Conservation (phyloP, 2,113 vertebrate species). For the Dendropsophus ebraccatus region DNA sequence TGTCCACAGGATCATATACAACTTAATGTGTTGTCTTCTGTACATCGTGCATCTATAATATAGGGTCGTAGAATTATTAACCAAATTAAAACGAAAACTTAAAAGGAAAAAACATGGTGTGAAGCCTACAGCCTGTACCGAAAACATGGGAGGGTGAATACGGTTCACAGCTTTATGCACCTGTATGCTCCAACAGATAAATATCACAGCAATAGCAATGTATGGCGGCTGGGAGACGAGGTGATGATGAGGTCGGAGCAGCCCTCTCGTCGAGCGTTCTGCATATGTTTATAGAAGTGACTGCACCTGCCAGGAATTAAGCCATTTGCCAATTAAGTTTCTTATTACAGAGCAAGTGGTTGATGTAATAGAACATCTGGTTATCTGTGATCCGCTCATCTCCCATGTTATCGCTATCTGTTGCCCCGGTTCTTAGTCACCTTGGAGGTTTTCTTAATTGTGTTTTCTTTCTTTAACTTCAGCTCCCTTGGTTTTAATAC, state of each 20-base stretch:
- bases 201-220: background rate
- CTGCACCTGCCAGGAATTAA: constrained; percentile 53
- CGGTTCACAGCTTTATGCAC: too few species aligned
- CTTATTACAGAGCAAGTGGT: constrained; percentile 39
- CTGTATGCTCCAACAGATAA: background rate
- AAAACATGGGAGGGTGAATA: too few species aligned
- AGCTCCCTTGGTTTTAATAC: too few species aligned
- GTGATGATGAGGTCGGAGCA: constrained; percentile 30
- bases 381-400: constrained; percentile 3
- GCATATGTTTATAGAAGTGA: constrained; percentile 47
- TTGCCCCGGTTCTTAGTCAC: background rate
- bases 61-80: too few species aligned
- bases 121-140: too few species aligned
- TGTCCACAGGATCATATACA: too few species aligned
- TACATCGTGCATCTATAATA: too few species aligned
- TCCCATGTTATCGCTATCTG: background rate
- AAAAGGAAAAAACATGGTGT: too few species aligned
- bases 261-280: constrained; percentile 3
- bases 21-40: too few species aligned
- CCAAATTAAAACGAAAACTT: too few species aligned
- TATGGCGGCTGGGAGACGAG: background rate
- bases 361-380: constrained; percentile 45
- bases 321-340: constrained; percentile 54
- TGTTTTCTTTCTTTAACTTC: background rate
- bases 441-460: background rate